Evolutionary conservation across 2,113 vertebrate genomes (phyloP).

Genomic region (Ciconia boyciana): DNA sequence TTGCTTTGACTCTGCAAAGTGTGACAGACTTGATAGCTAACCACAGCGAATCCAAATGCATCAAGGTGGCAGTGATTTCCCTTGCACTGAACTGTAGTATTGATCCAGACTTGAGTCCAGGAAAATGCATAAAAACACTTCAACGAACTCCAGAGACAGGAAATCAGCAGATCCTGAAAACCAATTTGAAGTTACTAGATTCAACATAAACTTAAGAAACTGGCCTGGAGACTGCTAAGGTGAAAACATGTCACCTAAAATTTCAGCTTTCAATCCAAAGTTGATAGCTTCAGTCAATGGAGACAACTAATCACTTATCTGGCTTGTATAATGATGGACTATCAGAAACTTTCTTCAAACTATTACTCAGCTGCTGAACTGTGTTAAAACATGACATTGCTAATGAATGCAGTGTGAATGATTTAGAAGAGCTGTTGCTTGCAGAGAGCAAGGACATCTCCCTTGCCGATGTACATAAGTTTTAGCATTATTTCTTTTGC

Average conservation of each 20-base stretch:
- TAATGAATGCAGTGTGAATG: not conserved
- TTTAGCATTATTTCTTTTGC: not conserved
- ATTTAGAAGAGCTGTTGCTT: not conserved
- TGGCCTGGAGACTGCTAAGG: not conserved
- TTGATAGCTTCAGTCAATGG: not conserved
- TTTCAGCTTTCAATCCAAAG: not conserved
- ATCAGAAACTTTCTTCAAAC: not conserved
- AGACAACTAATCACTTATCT: not conserved
- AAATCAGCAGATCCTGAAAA: not conserved
- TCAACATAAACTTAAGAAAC: not conserved
- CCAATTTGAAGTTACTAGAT: not conserved
- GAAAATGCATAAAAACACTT: not conserved
- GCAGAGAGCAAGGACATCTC: not conserved
- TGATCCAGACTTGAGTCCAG: not conserved
- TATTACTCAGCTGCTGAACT: not conserved
- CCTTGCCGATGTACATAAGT: not conserved
- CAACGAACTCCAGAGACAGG: not conserved
- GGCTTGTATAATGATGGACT: not conserved
- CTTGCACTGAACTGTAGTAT: not conserved
- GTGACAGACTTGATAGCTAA: not conserved
- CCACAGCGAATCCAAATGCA: accelerated
- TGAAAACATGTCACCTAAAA: not conserved
- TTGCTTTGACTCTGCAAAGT: not conserved
- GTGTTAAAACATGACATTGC: not conserved
- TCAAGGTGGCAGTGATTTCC: not conserved